Evolutionary conservation across 2,113 vertebrate genomes (phyloP), one percentile per base, ranked within the genome.

Genomic region (Tachuris rubrigastra): DNA sequence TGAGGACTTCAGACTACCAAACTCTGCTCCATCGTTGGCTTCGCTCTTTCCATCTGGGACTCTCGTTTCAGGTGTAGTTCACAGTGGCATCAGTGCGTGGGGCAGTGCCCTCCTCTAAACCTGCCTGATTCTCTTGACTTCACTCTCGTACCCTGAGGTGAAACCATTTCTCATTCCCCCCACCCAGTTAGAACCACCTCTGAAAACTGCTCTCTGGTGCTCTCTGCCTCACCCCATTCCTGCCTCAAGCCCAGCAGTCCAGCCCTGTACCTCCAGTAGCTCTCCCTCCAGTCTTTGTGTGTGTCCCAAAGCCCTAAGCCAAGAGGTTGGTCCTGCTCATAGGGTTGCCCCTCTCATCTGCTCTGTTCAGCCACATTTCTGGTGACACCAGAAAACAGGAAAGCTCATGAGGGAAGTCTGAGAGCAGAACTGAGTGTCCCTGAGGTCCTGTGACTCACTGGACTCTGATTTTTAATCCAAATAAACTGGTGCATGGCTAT

Each of bases 261-360:
- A 55, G 18, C 50, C 41, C 56, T 69, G 1, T 56, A 33, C 9
- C 5, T 35, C 49, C 50, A 10, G 49, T 23, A 39, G 52, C 31
- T 23, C 20, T 69, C 35, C 72, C 41, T 79, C 35, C 35, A 37
- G 9, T 31, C 49, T 75, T 2, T 12, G 12, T 79, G 25, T 1
- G 1, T 65, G 31, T 65, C 60, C 21, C 42, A 53, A 35, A 71
- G 25, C 27, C 8, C 2, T 13, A 24, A 81, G 39, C 37, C 20
- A 9, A 39, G 66, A 62, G 14, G 5, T 14, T 52, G 19, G 25
- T 30, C 42, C 14, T 4, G 5, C 44, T 4, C 0, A 0, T 10
- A 14, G 22, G 33, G 16, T 2, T 74, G 28, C 1, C 22, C 28
- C 12, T 78, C 23, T 87, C 18, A 2, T 41, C 47, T 37, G 49